Conservation (phyloP, 2,113 vertebrate species). For the Passer domesticus region DNA sequence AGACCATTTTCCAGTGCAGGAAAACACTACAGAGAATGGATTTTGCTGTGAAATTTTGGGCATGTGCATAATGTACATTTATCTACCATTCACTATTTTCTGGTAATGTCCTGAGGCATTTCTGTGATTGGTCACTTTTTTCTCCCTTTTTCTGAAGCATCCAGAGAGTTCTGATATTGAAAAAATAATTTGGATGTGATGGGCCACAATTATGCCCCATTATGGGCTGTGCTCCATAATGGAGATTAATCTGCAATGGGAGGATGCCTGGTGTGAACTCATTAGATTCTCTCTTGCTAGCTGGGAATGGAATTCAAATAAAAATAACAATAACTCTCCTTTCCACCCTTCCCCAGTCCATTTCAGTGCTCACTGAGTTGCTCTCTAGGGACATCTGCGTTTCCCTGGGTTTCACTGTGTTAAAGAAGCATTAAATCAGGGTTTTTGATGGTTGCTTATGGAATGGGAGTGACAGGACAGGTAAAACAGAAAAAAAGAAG, state of each 20-base stretch:
- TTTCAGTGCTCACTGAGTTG: not conserved
- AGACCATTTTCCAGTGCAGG: not conserved
- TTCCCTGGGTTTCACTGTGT: not conserved
- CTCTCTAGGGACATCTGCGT: not conserved
- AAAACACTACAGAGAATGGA: not conserved
- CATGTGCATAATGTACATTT: not conserved
- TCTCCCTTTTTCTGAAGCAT: not conserved
- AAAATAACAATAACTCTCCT: not conserved
- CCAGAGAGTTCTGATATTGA: not conserved
- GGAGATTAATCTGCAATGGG: not conserved
- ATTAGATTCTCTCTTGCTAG: not conserved
- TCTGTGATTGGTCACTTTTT: not conserved
- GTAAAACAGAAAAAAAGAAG: not conserved
- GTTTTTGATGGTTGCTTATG: rapidly evolving
- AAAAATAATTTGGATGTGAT: not conserved
- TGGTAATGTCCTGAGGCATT: not conserved
- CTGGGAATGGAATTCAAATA: not conserved
- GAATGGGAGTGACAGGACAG: not conserved
- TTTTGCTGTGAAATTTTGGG: not conserved
- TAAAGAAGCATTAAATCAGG: not conserved
- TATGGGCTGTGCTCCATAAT: not conserved
- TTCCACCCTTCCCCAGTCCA: not conserved
- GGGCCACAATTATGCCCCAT: not conserved
- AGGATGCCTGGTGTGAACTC: not conserved
- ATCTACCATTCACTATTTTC: not conserved